Evolutionary conservation across 2,888 invertebrate genomes (phyloP), one percentile per base, ranked within the genome.

Genomic region (Ephialtes manifestator): DNA sequence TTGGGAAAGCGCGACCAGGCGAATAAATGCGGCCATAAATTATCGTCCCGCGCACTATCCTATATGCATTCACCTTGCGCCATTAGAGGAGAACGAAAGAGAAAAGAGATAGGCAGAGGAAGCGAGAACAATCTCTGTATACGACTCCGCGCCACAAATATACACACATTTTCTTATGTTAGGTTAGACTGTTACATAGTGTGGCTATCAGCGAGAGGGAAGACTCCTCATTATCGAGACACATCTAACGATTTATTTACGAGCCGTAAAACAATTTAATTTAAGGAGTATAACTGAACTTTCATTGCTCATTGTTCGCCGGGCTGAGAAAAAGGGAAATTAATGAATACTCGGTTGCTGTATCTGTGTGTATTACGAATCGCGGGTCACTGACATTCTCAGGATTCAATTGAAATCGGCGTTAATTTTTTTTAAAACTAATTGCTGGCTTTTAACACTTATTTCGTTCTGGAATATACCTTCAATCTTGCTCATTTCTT

Each of bases 1-100:
- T 90, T 91, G 92, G 90, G 93, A 93, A 93, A 93, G 93, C 92
- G 91, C 92, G 91, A 90, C 88, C 89, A 84, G 90, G 89, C 88
- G 90, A 89, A 91, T 92, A 91, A 92, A 91, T 89, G 90, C 89
- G 90, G 87, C 89, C 87, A 92, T 93, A 93, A 93, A 93, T 93
- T 93, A 93, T 92, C 88, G 87, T 88, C 87, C 86, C 87, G 84
- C 87, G 86, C 84, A 51, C 81, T 86, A 75, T 85, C 48, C 70
- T 71, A 31, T 67, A 70, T 75, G 86, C 86, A 85, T 85, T 82
- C 82, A 85, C 85, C 85, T 85, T 81, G 82, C 78, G 82, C 85
- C 85, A 85, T 85, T 85, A 81, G 81, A 81, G 51, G 46, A 70
- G 75, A 68, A 24, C 53, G 55, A 83, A 58, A 20, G 31, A 31